phyloP scores from a whole-genome alignment of 2,888 invertebrate genomes.

The Acanthosoma haemorrhoidale region DNA sequence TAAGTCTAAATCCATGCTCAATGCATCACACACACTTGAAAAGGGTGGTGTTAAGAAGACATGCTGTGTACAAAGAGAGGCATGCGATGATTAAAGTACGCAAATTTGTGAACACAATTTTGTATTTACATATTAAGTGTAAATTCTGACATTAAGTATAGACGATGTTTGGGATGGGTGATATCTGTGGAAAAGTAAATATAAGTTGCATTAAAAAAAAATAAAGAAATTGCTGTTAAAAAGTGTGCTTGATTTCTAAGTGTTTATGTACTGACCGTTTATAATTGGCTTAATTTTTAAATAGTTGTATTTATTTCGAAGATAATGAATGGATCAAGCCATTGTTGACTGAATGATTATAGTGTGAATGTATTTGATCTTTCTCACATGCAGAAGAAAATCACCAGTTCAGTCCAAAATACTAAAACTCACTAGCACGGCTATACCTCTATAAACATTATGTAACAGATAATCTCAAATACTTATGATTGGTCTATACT shows the following conservation, averaged over 20 bases:
- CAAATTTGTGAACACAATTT: slow-evolving; percentile 35
- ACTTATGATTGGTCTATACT: no score
- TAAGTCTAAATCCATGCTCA: not conserved
- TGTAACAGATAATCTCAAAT: no score
- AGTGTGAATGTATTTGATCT: not conserved
- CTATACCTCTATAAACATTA: slow-evolving; percentile 15
- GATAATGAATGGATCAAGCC: not conserved
- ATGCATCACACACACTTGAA: not conserved
- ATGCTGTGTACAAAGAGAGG: not conserved
- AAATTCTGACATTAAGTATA: slow-evolving; percentile 13
- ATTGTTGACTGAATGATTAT: not conserved
- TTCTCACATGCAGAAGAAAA: slow-evolving; percentile 4
- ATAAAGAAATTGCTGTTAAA: not conserved
- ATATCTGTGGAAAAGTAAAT: slow-evolving; percentile 31
- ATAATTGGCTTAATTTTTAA: not conserved
- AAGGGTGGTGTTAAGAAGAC: not conserved
- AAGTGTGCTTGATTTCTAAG: slow-evolving; percentile 7
- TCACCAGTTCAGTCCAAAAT: not conserved
- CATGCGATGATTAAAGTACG: slow-evolving; percentile 5
- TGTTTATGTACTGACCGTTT: not conserved
- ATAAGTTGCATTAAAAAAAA: slow-evolving; percentile 4
- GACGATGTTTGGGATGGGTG: slow-evolving; percentile 36
- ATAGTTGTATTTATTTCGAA: not conserved
- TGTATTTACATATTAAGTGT: slow-evolving; percentile 33
- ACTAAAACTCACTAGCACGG: not conserved